Percentiles rank a stretch among this genome's conserved stretches.
phyloP scores from a whole-genome alignment of 1,140 invertebrate genomes.

The Eriocheir sinensis region DNA sequence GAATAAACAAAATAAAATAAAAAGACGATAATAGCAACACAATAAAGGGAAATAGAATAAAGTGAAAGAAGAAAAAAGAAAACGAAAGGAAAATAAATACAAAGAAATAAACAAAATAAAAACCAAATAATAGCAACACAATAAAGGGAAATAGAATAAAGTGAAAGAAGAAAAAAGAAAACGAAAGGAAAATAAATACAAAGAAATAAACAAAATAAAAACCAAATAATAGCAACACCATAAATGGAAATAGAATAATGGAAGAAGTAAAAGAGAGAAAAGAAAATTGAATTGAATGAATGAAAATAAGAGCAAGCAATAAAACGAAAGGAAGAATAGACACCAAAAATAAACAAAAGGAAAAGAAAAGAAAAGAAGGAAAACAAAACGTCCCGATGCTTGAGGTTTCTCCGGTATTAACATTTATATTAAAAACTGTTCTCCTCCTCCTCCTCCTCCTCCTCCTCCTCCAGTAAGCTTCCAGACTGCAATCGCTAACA shows the following conservation, averaged over 20 bases:
- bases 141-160: no score
- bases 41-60: not conserved
- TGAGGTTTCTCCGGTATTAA: not conserved
- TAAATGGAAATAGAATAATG: not conserved
- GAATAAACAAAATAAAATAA: not conserved
- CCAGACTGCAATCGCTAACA: no score
- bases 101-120: not conserved
- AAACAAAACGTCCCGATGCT: not conserved
- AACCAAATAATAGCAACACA: not conserved
- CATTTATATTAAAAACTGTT: slow-evolving; percentile 7
- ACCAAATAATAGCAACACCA: no score
- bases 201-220: no score
- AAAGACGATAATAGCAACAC: not conserved
- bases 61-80: not conserved
- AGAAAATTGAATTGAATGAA: not conserved
- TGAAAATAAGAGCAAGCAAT: not conserved
- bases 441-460: not conserved
- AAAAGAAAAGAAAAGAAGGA: not conserved
- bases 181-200: no score
- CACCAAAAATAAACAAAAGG: no score
- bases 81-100: not conserved
- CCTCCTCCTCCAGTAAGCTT: not conserved
- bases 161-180: no score
- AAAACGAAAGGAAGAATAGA: not conserved
- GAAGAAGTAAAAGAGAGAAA: not conserved